Base-by-base conservation (phyloP, 1,140 invertebrate species). In the Pteromalus puparum region DNA sequence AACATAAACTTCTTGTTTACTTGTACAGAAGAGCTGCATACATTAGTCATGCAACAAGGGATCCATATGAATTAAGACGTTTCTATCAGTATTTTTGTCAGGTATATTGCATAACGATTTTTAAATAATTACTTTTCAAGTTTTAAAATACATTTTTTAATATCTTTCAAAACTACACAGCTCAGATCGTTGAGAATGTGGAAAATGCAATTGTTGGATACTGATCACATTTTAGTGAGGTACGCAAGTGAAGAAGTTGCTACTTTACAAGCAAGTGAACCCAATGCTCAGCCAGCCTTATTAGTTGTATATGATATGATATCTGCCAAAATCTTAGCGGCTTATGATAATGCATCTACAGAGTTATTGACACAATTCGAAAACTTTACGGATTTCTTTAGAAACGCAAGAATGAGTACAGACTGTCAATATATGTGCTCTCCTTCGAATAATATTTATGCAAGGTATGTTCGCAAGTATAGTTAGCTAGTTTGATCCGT, bases 201-300 rank as follows among this genome's bases (percentile, higher is more conserved):
- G 97, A 99, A 99, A 93, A 99, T 99, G 97, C 98, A 99, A 88
- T 91, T 99, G 21, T 90, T 99, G 15, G 98, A 99, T 92, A 97
- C 97, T 90, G 95, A 98, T 91, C 97, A 99, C 91, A 93, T 99
- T 15, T 93, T 99, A 13, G 96, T 99, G 46, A 98, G 99, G 92
- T 99, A 98, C 93, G 97, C 97, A 0, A 97, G 96, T 87, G 97
- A 98, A 93, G 97, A 98, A 89, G 97, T 98, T 2, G 97, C 98
- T 0, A 98, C 97, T 0, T 92, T 98, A 73, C 95, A 97, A 91
- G 95, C 96, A 3, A 94, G 94, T 2, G 97, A 98, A 92, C 97
- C 97, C 1, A 97, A 95, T 86, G 95, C 95, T 65, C 97, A 97
- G 89, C 97, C 96, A 67, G 97, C 96, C 38, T 96, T 98, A 89